Evolutionary conservation across 2,888 invertebrate species (phyloP).

Genomic region (Coleophora flavipennella): DNA sequence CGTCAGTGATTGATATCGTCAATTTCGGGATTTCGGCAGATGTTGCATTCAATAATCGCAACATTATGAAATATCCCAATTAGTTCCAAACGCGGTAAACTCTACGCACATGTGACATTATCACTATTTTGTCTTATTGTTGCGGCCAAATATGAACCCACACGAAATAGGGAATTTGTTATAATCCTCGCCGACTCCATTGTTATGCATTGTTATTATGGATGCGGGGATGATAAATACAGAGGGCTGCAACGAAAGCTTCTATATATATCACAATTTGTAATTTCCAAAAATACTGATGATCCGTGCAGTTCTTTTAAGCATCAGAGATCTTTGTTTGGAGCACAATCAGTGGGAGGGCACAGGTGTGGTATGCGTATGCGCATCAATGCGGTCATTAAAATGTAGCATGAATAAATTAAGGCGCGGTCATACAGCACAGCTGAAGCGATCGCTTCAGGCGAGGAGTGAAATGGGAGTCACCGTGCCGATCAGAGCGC

Average conservation of each 20-base stretch:
- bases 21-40: conserved; percentile 44
- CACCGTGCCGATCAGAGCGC: conserved; percentile 19
- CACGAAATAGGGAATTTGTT: conserved; percentile 68
- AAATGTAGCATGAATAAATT: conserved; percentile 46
- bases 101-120: conserved; percentile 65
- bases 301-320: conserved; percentile 15
- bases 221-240: conserved; percentile 33
- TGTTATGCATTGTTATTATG: conserved; percentile 51
- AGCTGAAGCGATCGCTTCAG: conserved; percentile 54
- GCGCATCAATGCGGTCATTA: conserved; percentile 39
- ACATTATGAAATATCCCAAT: conserved; percentile 64
- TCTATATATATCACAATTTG: conserved; percentile 44
- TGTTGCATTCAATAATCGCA: conserved; percentile 53
- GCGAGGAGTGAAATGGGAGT: conserved; percentile 48
- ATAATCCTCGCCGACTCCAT: conserved; percentile 61
- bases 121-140: conserved; percentile 69
- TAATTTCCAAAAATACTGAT: conserved; percentile 24
- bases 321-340: too few species aligned
- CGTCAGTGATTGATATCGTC: background rate
- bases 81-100: conserved; percentile 67
- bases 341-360: conserved; percentile 19
- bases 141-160: conserved; percentile 63
- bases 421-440: conserved; percentile 44
- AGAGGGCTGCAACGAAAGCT: conserved; percentile 33
- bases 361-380: conserved; percentile 17